Evolutionary conservation across 2,797 vertebrate genomes (phyloP).

Genomic region (Halcyon leucocephala): DNA sequence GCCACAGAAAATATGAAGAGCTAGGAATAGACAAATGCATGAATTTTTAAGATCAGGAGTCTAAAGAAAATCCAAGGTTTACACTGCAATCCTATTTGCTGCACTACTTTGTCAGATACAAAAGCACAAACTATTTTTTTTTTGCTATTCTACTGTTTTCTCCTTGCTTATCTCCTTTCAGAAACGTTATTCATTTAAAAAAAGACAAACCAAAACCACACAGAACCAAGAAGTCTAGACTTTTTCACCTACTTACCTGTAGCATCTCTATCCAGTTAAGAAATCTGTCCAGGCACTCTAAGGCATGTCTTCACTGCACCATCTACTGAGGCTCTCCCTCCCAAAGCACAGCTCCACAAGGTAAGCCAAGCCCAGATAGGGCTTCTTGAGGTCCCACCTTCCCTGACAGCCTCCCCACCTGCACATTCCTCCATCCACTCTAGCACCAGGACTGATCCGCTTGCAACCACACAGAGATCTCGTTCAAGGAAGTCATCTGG

Average conservation of each 20-base stretch:
- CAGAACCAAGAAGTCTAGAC: neutral
- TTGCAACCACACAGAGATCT: neutral
- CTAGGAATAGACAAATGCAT: neutral
- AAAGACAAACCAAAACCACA: neutral
- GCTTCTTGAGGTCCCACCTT: neutral
- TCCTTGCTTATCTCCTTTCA: neutral
- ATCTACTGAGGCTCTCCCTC: neutral
- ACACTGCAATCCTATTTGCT: neutral
- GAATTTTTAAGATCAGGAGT: neutral
- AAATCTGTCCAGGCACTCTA: neutral
- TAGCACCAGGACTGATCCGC: neutral
- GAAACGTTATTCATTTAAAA: neutral
- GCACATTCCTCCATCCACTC: neutral
- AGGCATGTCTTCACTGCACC: neutral
- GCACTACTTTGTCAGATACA: neutral
- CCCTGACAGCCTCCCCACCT: neutral
- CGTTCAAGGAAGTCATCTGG: neutral
- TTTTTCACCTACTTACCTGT: neutral
- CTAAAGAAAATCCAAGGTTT: neutral
- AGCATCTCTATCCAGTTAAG: neutral
- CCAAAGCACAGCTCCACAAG: neutral
- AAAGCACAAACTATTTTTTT: neutral
- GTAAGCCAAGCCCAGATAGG: neutral
- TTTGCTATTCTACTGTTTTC: neutral
- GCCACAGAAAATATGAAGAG: neutral